A percentile compares a stretch with the other conserved stretches of the same genome.
Conservation (phyloP, 2,797 vertebrate species). For the Eospalax fontanierii region DNA sequence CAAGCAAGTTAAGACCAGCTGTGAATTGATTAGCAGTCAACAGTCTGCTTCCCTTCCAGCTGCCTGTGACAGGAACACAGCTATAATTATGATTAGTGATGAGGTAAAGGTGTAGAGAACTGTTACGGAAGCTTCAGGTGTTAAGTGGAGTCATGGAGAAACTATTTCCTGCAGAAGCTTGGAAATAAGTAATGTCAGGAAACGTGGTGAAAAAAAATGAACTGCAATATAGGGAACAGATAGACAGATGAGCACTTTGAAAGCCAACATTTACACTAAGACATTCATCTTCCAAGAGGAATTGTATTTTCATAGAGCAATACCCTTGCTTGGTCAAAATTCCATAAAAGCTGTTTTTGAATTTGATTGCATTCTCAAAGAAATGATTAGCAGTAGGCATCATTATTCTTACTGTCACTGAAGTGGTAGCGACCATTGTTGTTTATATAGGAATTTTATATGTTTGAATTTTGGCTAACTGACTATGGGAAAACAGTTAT, state of each 20-base stretch:
- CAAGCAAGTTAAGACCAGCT: constrained; percentile 74
- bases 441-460: background rate
- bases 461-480: background rate
- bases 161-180: constrained; percentile 24
- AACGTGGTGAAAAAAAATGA: constrained; percentile 28
- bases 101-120: constrained; percentile 60
- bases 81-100: constrained; percentile 72
- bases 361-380: constrained; percentile 28
- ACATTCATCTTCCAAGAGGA: background rate
- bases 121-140: constrained; percentile 57
- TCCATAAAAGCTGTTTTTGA: constrained; percentile 31
- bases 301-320: background rate
- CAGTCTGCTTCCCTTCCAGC: constrained; percentile 62
- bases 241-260: background rate
- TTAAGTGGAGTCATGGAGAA: constrained; percentile 39
- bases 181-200: constrained; percentile 34
- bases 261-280: constrained; percentile 29
- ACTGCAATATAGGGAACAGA: background rate
- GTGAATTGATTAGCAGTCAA: constrained; percentile 71
- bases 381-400: background rate
- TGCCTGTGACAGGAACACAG: constrained; percentile 50
- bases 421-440: background rate
- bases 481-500: background rate
- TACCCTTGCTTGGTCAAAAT: background rate
- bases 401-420: constrained; percentile 9